Evolutionary conservation across 2,888 invertebrate species (phyloP).

Genomic region (Drosophila anceps): DNA sequence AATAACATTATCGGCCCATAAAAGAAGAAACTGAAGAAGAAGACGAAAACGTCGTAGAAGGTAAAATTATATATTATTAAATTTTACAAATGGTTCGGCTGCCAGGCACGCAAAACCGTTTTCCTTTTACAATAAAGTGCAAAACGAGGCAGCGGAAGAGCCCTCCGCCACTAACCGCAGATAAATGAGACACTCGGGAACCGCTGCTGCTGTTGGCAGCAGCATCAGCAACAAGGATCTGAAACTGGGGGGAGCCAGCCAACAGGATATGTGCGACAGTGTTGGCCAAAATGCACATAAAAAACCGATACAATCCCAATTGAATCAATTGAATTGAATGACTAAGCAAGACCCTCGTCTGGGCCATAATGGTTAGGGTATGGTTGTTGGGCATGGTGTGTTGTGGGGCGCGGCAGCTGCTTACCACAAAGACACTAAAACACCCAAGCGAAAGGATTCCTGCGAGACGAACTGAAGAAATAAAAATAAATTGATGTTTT

Average conservation of each 20-base stretch:
- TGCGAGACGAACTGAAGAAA: slow-evolving; percentile 49
- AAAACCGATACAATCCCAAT: slow-evolving; percentile 80
- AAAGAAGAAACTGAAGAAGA: too few relatives aligned
- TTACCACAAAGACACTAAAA: slow-evolving; percentile 51
- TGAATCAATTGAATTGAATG: slow-evolving; percentile 81
- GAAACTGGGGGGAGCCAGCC: background rate
- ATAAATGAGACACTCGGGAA: slow-evolving; percentile 78
- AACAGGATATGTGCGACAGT: slow-evolving; percentile 60
- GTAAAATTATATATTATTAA: slow-evolving; percentile 69
- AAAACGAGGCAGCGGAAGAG: slow-evolving; percentile 39
- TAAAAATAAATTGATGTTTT: slow-evolving; percentile 81
- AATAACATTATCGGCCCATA: slow-evolving; percentile 76
- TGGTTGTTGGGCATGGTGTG: slow-evolving; percentile 4
- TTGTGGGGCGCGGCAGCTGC: slow-evolving; percentile 5
- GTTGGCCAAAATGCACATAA: slow-evolving; percentile 74
- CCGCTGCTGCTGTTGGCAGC: slow-evolving; percentile 42
- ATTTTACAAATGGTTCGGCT: slow-evolving; percentile 56
- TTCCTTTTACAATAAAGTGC: slow-evolving; percentile 61
- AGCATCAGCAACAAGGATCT: slow-evolving; percentile 18
- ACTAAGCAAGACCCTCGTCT: slow-evolving; percentile 63
- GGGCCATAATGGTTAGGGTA: slow-evolving; percentile 35
- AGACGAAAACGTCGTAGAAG: slow-evolving; percentile 7
- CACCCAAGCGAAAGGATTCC: slow-evolving; percentile 56
- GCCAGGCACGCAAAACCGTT: slow-evolving; percentile 50
- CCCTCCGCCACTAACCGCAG: slow-evolving; percentile 62